Evolutionary conservation across 2,797 vertebrate genomes (phyloP).

Genomic region (Ctenosaura bakeri): DNA sequence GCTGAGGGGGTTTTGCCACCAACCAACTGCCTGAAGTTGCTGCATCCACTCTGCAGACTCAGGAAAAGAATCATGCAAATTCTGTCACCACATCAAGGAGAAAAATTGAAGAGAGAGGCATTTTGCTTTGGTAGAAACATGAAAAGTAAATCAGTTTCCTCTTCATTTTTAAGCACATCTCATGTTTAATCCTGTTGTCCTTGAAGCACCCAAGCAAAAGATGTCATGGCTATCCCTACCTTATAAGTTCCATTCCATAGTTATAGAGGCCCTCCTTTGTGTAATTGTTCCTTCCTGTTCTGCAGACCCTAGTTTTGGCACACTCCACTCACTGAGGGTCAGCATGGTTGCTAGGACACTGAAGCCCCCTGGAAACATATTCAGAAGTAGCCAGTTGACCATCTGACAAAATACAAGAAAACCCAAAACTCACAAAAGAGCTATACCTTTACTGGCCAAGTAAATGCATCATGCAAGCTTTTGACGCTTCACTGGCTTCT

Average conservation of each 20-base stretch:
- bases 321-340: background rate
- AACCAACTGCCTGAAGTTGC: background rate
- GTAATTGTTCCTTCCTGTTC: background rate
- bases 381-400: background rate
- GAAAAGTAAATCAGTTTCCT: conserved; percentile 30
- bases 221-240: background rate
- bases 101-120: background rate
- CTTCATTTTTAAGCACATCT: conserved; percentile 24
- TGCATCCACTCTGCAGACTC: background rate
- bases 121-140: conserved; percentile 10
- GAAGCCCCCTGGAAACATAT: background rate
- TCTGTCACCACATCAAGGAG: conserved; percentile 2
- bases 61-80: conserved; percentile 24
- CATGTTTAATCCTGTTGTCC: conserved; percentile 1
- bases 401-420: too few species aligned
- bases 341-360: background rate
- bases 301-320: background rate
- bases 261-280: background rate
- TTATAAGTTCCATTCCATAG: background rate
- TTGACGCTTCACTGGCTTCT: too few species aligned
- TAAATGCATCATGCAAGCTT: too few species aligned
- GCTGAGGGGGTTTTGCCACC: conserved; percentile 11
- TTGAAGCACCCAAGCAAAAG: conserved; percentile 26
- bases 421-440: too few species aligned
- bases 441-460: too few species aligned